Conservation (phyloP, 2,797 vertebrate genomes). For the Enteromius thamalakanensis region DNA sequence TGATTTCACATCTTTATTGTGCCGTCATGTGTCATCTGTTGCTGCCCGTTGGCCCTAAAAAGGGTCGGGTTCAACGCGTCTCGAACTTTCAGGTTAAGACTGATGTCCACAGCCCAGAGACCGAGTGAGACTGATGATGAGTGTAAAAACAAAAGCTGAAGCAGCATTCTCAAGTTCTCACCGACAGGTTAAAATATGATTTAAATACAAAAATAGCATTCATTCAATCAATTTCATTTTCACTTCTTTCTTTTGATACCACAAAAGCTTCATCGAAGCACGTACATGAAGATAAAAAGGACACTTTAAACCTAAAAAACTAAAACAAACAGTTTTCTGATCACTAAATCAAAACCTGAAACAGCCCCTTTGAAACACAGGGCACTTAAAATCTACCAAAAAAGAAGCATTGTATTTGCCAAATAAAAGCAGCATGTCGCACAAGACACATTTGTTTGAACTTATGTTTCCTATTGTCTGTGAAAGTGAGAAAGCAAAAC, state of each 20-base stretch:
- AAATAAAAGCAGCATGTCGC: constrained; percentile 10
- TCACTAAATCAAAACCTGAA: constrained; percentile 32
- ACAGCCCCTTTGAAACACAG: constrained; percentile 40
- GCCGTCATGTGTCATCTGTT: constrained; percentile 61
- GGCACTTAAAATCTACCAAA: not conserved
- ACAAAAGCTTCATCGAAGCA: constrained; percentile 73
- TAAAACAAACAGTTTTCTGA: constrained; percentile 30
- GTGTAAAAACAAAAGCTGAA: constrained; percentile 45
- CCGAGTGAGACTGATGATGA: constrained; percentile 21
- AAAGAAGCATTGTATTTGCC: not conserved
- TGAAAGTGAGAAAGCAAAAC: constrained; percentile 1
- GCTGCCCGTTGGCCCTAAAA: constrained; percentile 55
- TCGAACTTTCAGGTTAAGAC: not conserved
- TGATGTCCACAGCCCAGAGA: not conserved
- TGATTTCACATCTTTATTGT: constrained; percentile 68
- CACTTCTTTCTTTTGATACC: constrained; percentile 41
- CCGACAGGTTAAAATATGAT: constrained; percentile 47
- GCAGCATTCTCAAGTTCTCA: constrained; percentile 39
- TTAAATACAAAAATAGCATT: constrained; percentile 74
- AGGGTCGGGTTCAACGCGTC: constrained; percentile 21
- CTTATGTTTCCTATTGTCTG: not conserved
- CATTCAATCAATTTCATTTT: constrained; percentile 58
- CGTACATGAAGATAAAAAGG: constrained; percentile 72
- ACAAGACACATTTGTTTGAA: constrained; percentile 6
- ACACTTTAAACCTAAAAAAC: constrained; percentile 71